phyloP scores from a whole-genome alignment of 2,113 vertebrate species.

The Neolamprologus toae region DNA sequence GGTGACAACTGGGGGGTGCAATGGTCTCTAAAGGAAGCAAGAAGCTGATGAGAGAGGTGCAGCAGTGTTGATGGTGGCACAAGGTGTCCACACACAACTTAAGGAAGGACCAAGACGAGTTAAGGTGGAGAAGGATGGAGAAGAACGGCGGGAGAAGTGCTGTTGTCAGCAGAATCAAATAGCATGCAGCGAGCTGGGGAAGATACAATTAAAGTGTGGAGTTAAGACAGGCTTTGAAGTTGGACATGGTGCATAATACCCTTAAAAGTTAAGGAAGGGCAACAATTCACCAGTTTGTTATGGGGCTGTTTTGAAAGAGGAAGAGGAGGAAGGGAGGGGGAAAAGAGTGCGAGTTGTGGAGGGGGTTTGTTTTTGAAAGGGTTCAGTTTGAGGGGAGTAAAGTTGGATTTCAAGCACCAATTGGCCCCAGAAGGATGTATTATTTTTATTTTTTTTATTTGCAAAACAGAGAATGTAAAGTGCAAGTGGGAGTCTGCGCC shows the following conservation, averaged over 20 bases:
- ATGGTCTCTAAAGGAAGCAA: slow-evolving; percentile 47
- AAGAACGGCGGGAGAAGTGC: slow-evolving; percentile 45
- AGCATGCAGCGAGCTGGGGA: slow-evolving; percentile 67
- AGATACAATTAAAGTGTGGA: slow-evolving; percentile 79
- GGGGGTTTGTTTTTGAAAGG: slow-evolving; percentile 52
- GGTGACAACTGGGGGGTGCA: slow-evolving; percentile 57
- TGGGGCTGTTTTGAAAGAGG: slow-evolving; percentile 54
- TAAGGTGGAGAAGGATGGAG: slow-evolving; percentile 46
- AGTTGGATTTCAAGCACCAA: slow-evolving; percentile 57
- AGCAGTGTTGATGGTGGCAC: not conserved
- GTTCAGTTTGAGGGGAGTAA: slow-evolving; percentile 67
- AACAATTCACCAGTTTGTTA: slow-evolving; percentile 65
- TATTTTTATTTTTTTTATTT: not conserved
- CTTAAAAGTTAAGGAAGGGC: slow-evolving; percentile 60
- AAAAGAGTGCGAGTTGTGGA: not conserved
- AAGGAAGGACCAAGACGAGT: slow-evolving; percentile 6
- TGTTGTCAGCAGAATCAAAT: slow-evolving; percentile 77
- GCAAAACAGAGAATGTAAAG: slow-evolving; percentile 22
- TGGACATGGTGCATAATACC: slow-evolving; percentile 65
- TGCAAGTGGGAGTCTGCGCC: slow-evolving; percentile 26
- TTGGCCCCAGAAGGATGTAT: slow-evolving; percentile 52
- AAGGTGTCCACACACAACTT: slow-evolving; percentile 2
- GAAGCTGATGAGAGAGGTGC: slow-evolving; percentile 52
- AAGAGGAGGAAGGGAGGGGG: not conserved
- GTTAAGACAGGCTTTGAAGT: slow-evolving; percentile 83